Conservation (phyloP, 2,113 vertebrate genomes). For the Leiothrix lutea region DNA sequence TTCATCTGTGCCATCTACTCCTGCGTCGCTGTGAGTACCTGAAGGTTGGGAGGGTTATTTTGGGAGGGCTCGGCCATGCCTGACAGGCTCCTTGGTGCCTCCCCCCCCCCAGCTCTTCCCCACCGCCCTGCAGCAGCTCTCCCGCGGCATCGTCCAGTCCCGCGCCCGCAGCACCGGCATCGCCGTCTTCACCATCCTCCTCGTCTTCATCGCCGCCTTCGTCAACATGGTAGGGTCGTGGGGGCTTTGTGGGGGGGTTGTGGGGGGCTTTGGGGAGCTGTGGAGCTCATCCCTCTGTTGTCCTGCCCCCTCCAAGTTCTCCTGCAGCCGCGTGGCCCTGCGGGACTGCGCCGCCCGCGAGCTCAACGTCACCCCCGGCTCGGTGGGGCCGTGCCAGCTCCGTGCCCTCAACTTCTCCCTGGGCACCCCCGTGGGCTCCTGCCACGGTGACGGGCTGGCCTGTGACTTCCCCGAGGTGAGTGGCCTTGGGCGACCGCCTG, state of each 20-base stretch:
- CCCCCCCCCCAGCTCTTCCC: slow-evolving; percentile 82
- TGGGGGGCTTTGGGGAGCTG: background rate
- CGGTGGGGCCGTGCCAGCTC: slow-evolving; percentile 87
- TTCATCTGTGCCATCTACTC: slow-evolving; percentile 91
- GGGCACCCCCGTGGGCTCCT: slow-evolving; percentile 77
- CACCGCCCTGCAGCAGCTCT: slow-evolving; percentile 82
- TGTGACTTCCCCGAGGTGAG: slow-evolving; percentile 93
- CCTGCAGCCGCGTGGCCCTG: slow-evolving; percentile 85
- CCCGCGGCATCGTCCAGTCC: slow-evolving; percentile 89
- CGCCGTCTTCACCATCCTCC: slow-evolving; percentile 86
- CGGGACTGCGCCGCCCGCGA: slow-evolving; percentile 80
- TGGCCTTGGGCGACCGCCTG: accelerated
- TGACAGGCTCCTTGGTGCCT: background rate
- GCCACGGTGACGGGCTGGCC: slow-evolving; percentile 73
- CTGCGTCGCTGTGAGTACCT: slow-evolving; percentile 83
- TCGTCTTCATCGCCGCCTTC: slow-evolving; percentile 89
- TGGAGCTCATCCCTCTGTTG: accelerated
- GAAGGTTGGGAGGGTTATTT: background rate
- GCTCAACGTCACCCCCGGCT: slow-evolving; percentile 80
- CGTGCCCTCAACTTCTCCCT: slow-evolving; percentile 83
- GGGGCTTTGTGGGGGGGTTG: accelerated
- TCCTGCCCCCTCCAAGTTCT: slow-evolving; percentile 74
- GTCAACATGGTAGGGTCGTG: slow-evolving; percentile 82
- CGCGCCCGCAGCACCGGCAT: slow-evolving; percentile 88
- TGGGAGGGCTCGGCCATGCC: accelerated